phyloP scores from a whole-genome alignment of 1,140 invertebrate genomes.

The Gonatopus flavifemur region DNA sequence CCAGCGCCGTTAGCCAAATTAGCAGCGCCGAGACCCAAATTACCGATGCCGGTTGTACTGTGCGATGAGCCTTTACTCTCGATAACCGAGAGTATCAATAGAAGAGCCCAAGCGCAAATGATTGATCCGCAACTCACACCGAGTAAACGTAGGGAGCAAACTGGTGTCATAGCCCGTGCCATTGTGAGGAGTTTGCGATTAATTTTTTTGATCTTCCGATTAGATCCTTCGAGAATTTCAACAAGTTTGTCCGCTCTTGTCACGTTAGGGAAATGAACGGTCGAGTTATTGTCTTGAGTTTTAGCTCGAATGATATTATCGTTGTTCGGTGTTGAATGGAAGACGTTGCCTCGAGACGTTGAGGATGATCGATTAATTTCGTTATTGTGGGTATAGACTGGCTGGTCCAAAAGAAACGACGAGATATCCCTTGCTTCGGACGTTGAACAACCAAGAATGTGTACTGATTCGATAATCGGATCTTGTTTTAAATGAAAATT shows the following conservation, averaged over 20 bases:
- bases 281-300: conserved; percentile 8
- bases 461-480: conserved; percentile 25
- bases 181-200: conserved; percentile 49
- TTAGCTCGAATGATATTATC: conserved; percentile 9
- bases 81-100: conserved; percentile 45
- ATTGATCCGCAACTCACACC: conserved; percentile 53
- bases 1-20: conserved; percentile 25
- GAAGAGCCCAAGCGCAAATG: conserved; percentile 49
- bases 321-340: conserved; percentile 8
- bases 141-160: conserved; percentile 47
- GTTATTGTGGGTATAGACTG: conserved; percentile 4
- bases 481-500: conserved; percentile 24
- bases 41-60: conserved; percentile 40
- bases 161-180: conserved; percentile 48
- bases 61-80: conserved; percentile 46
- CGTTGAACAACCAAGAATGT: conserved; percentile 26
- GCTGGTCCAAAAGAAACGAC: conserved; percentile 22
- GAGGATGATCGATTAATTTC: not conserved
- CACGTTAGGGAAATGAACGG: too few relatives aligned
- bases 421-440: conserved; percentile 22
- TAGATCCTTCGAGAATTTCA: conserved; percentile 39
- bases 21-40: conserved; percentile 37
- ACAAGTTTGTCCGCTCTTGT: too few relatives aligned
- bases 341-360: not conserved
- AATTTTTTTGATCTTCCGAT: conserved; percentile 40